Percentiles rank a stretch among this genome's conserved stretches.
Evolutionary conservation across 1,140 invertebrate genomes (phyloP).

Genomic region (Andricus grossulariae): DNA sequence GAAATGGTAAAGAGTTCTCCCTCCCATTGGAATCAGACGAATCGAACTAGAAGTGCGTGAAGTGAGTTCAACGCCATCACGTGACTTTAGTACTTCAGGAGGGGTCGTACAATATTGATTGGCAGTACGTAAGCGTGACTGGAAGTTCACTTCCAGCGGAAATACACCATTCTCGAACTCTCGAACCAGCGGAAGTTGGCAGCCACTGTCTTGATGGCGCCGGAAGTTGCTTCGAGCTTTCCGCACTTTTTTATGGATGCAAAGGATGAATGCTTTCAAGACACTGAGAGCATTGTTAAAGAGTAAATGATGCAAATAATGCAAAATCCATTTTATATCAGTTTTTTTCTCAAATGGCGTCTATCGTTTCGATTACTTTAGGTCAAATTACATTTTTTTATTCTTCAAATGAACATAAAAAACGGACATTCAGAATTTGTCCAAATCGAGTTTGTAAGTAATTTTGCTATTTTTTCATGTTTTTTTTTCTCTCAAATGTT

Average conservation of each 20-base stretch:
- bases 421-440: no score
- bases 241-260: neutral
- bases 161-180: conserved; percentile 6
- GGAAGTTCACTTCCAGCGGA: conserved; percentile 13
- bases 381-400: no score
- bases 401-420: no score
- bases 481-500: no score
- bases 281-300: neutral
- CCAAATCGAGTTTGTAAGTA: no score
- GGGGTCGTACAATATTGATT: conserved; percentile 16
- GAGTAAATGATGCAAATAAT: neutral
- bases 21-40: neutral
- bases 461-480: no score
- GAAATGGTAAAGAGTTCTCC: neutral
- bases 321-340: neutral
- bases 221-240: neutral
- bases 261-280: no score
- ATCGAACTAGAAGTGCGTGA: neutral
- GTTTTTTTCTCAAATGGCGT: no score
- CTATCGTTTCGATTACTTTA: no score
- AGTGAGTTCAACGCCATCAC: conserved; percentile 13
- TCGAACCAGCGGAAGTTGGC: conserved; percentile 5
- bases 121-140: conserved; percentile 1
- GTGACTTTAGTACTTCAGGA: conserved; percentile 10
- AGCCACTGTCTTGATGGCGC: conserved; percentile 1